Percentiles rank a stretch among this genome's conserved stretches.
These are phyloP conservation scores for Rhynchophorus ferrugineus DNA, from an alignment of 1,140 invertebrate genomes.

Conservation along the genomic window DNA sequence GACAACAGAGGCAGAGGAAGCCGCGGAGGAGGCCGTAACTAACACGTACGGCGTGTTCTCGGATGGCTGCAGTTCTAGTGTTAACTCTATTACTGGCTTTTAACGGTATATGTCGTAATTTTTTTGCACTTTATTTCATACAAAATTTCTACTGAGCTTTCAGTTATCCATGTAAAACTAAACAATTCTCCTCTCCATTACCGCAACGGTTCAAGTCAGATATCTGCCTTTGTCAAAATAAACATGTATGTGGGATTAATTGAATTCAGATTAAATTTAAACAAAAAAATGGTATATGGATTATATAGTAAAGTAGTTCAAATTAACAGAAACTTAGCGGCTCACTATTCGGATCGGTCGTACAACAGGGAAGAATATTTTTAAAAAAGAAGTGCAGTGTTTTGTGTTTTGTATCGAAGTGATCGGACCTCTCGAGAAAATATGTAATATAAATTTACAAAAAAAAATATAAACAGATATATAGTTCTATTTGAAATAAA, in stretches of 20 bases:
- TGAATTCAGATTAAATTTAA: conserved; percentile 2
- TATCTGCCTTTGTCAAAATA: conserved; percentile 11
- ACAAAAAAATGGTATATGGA: conserved; percentile 38
- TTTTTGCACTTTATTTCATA: conserved; percentile 1
- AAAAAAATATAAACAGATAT: conserved; percentile 19
- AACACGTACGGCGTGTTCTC: conserved; percentile 4
- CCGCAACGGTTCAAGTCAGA: conserved; percentile 16
- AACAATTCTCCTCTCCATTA: conserved; percentile 11
- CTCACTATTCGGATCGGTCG: conserved; percentile 38
- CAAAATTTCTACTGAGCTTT: conserved; percentile 17
- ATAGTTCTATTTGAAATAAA: conserved; percentile 21
- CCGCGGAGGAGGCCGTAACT: conserved; percentile 35
- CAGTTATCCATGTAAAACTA: conserved; percentile 23
- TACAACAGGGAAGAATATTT: neutral
- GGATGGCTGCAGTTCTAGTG: conserved; percentile 29
- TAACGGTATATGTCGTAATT: conserved; percentile 12
- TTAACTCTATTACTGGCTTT: conserved; percentile 23
- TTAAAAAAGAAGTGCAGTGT: conserved; percentile 19
- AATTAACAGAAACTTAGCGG: conserved; percentile 34
- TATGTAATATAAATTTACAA: conserved; percentile 18
- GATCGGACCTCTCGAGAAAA: conserved; percentile 10
- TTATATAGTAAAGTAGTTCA: conserved; percentile 37
- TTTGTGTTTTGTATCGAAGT: conserved; percentile 20
- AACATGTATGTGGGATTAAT: conserved; percentile 12
- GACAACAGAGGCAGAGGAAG: conserved; percentile 34